Conservation (phyloP, 2,797 vertebrate genomes). For the Octomys mimax region DNA sequence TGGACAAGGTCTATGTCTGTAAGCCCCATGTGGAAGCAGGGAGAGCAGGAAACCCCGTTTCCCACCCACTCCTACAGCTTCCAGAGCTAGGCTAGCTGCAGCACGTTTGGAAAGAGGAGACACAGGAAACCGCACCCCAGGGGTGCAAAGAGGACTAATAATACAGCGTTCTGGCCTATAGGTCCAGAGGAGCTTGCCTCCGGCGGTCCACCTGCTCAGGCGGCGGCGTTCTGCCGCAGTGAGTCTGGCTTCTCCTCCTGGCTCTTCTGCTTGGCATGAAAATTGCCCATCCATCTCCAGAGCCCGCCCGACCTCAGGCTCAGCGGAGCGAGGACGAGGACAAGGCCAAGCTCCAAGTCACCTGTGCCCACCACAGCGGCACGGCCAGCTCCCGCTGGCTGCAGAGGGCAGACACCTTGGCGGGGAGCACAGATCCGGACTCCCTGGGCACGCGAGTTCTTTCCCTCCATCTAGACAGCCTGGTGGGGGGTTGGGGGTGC, state of each 20-base stretch:
- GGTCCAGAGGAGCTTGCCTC: not conserved
- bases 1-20: not conserved
- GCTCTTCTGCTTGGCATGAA: not conserved
- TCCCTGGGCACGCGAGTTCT: not conserved
- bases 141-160: not conserved
- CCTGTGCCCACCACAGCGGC: slow-evolving; percentile 49
- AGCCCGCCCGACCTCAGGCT: not conserved
- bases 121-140: not conserved
- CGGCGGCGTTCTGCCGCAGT: not conserved
- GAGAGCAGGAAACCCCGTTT: not conserved
- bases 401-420: not conserved
- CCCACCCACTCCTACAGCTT: not conserved
- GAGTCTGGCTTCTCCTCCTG: not conserved
- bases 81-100: not conserved
- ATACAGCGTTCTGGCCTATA: not conserved
- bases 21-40: not conserved
- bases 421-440: not conserved
- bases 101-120: not conserved
- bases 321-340: slow-evolving; percentile 39
- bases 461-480: not conserved
- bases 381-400: not conserved
- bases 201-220: not conserved
- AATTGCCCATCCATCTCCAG: not conserved
- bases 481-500: not conserved
- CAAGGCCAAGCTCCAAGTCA: slow-evolving; percentile 57